These are phyloP conservation scores for Cinclus cinclus DNA, from an alignment of 2,113 vertebrate genomes.

Conservation along the genomic window DNA sequence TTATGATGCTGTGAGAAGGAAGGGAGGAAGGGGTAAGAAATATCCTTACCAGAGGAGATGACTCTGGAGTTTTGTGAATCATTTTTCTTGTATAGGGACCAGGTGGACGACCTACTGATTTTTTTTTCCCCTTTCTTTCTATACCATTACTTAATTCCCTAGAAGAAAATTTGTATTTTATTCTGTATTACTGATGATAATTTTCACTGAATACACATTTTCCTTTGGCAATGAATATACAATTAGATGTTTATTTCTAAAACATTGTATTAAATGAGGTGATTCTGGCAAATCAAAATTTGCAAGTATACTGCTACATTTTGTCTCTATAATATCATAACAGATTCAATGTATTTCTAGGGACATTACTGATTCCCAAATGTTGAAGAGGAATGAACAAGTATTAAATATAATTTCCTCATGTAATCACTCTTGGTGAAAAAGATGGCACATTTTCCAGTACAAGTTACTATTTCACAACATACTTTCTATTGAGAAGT, in stretches of 20 bases:
- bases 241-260: background rate
- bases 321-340: background rate
- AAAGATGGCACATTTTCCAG: background rate
- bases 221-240: background rate
- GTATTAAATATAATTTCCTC: background rate
- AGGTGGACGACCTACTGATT: constrained; percentile 82
- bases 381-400: background rate
- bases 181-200: background rate
- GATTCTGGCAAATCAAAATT: background rate
- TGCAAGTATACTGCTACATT: background rate
- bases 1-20: background rate
- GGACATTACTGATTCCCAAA: background rate
- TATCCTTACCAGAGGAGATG: constrained; percentile 74
- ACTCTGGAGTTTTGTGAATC: constrained; percentile 79
- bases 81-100: constrained; percentile 85
- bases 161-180: constrained; percentile 62
- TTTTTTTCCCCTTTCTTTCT: constrained; percentile 91
- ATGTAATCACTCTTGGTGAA: background rate
- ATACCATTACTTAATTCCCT: constrained; percentile 87
- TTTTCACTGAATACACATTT: background rate
- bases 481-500: background rate
- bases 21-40: background rate
- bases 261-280: background rate
- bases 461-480: background rate
- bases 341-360: background rate